Conservation (phyloP, 2,797 vertebrate genomes). For the Australoheros facetus region DNA sequence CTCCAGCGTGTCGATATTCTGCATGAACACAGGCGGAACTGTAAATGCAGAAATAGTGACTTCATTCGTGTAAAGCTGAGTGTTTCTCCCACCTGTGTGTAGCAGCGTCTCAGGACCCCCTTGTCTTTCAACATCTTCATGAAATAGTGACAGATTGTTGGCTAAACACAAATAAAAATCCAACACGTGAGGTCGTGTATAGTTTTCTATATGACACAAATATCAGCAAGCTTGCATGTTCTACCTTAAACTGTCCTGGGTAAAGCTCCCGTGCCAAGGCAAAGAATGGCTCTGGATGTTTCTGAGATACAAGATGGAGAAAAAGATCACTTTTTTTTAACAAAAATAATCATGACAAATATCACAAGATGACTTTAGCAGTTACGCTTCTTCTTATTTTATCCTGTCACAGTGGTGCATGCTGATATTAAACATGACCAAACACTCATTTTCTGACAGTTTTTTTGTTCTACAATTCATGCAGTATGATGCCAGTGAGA, state of each 20-base stretch:
- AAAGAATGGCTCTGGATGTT: constrained; percentile 93
- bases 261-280: constrained; percentile 91
- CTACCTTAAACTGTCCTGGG: constrained; percentile 93
- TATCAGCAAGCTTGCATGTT: not conserved
- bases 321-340: not conserved
- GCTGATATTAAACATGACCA: not conserved
- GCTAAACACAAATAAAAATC: constrained; percentile 69
- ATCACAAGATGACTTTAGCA: not conserved
- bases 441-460: not conserved
- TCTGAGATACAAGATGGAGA: constrained; percentile 69
- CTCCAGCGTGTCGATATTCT: constrained; percentile 95
- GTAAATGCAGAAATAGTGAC: not conserved
- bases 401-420: not conserved
- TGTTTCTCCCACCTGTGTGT: constrained; percentile 84
- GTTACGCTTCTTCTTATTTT: not conserved
- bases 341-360: not conserved
- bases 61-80: not conserved
- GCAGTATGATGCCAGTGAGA: no score
- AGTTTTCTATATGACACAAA: not conserved
- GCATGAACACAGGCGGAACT: not conserved
- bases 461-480: no score
- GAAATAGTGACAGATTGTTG: constrained; percentile 92
- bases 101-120: constrained; percentile 86
- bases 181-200: not conserved
- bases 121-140: constrained; percentile 91